Conservation (phyloP, 1,140 invertebrate genomes). For the Antheraea pernyi region DNA sequence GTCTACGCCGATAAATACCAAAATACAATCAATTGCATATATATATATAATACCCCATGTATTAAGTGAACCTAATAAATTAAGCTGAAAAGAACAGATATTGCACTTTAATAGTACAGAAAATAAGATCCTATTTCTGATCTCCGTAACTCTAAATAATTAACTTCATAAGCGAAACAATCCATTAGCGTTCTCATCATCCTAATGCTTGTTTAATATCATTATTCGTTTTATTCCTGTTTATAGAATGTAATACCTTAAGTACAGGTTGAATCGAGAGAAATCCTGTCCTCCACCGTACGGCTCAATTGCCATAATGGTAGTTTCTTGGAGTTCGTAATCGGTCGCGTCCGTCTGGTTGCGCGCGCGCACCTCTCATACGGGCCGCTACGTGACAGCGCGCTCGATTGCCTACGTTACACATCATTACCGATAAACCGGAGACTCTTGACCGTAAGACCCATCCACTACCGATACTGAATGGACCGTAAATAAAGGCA, state of each 20-base stretch:
- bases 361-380: conserved; percentile 1
- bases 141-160: neutral
- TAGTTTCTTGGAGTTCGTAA: conserved; percentile 25
- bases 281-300: conserved; percentile 17
- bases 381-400: conserved; percentile 37
- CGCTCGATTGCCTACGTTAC: conserved; percentile 23
- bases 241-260: conserved; percentile 1
- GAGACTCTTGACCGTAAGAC: conserved; percentile 15
- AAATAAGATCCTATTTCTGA: too few species aligned
- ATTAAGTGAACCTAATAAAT: too few species aligned
- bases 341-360: conserved; percentile 20
- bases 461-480: neutral
- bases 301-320: conserved; percentile 24
- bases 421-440: conserved; percentile 29
- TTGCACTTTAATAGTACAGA: too few species aligned
- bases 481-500: neutral
- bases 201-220: neutral
- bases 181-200: neutral
- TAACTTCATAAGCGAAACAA: neutral
- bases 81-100: too few species aligned
- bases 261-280: conserved; percentile 8
- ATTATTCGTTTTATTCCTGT: neutral
- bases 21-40: too few species aligned
- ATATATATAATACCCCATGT: too few species aligned
- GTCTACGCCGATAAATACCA: too few species aligned